Evolutionary conservation across 2,888 invertebrate genomes (phyloP), one percentile per base, ranked within the genome.

Genomic region (Lasioglossum figueresi): DNA sequence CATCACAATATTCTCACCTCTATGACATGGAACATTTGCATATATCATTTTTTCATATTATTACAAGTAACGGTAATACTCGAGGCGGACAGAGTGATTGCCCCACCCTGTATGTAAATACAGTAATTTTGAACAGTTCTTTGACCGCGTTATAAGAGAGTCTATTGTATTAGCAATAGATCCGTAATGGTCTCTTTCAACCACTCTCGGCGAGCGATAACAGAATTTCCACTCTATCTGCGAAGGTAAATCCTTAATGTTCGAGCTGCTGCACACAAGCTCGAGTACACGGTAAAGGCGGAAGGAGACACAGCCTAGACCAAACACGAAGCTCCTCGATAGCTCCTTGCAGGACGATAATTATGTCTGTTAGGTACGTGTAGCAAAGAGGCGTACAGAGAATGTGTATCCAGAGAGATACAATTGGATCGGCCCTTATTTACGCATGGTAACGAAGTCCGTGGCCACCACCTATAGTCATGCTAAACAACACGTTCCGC

Each of bases 401-500:
- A 85, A 37, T 68, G 79, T 71, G 80, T 76, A 73, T 72, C 82
- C 48, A 31, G 63, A 68, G 63, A 63, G 79, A 34, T 79, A 78
- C 74, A 77, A 84, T 88, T 76, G 80, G 45, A 85, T 76, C 63
- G 78, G 87, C 88, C 85, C 91, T 90, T 89, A 88, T 84, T 89
- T 87, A 79, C 70, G 76, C 74, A 81, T 43, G 68, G 52, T 37
- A 76, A 71, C 72, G 75, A 56, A 59, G 68, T 77, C 85, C 84
- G 84, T 86, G 75, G 68, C 34, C 37, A 34, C 80, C 84, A 84
- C 71, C 91, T 84, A 92, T 91, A 92, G 92, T 91, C 90, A 93
- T 93, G 93, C 92, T 93, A 93, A 93, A 93, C 93, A 93, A 88
- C 88, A 82, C 78, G 86, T 40, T 70, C 86, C 82, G 72, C 66